Percentiles rank a stretch among this genome's conserved stretches.
phyloP scores from a whole-genome alignment of 2,797 vertebrate genomes.

The Alfaro cultratus region DNA sequence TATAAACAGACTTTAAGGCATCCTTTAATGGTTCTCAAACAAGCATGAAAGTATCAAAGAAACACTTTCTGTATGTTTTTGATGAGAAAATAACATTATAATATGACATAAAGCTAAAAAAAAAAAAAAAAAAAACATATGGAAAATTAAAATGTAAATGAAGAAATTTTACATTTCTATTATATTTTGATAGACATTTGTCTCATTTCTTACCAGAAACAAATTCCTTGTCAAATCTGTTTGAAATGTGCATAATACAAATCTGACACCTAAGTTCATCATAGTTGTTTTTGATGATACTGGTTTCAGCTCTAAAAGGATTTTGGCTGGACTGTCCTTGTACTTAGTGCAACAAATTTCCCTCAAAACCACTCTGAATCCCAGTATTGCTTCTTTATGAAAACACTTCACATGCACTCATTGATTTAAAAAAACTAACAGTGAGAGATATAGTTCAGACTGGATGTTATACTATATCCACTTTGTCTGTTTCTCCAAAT shows the following conservation, averaged over 20 bases:
- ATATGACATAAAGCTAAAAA: no score
- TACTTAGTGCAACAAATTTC: not conserved
- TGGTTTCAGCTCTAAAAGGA: not conserved
- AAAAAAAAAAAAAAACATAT: no score
- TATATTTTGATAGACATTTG: not conserved
- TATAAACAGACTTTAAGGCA: no score
- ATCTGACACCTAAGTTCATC: no score
- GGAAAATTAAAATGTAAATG: not conserved
- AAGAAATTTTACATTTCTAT: not conserved
- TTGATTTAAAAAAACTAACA: not conserved
- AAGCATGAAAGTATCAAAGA: no score
- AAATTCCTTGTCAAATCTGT: not conserved
- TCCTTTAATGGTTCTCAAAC: no score
- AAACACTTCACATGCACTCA: not conserved
- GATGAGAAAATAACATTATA: no score
- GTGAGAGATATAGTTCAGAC: not conserved
- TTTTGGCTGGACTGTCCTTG: not conserved
- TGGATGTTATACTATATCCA: not conserved
- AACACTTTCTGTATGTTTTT: no score
- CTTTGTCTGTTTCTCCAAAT: not conserved
- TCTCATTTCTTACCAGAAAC: not conserved
- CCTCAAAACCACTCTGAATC: not conserved
- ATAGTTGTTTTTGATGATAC: no score
- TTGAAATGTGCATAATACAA: not conserved
- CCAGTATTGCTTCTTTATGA: not conserved